Evolutionary conservation across 1,140 invertebrate genomes (phyloP), one percentile per base, ranked within the genome.

Genomic region (Frieseomelitta varia): DNA sequence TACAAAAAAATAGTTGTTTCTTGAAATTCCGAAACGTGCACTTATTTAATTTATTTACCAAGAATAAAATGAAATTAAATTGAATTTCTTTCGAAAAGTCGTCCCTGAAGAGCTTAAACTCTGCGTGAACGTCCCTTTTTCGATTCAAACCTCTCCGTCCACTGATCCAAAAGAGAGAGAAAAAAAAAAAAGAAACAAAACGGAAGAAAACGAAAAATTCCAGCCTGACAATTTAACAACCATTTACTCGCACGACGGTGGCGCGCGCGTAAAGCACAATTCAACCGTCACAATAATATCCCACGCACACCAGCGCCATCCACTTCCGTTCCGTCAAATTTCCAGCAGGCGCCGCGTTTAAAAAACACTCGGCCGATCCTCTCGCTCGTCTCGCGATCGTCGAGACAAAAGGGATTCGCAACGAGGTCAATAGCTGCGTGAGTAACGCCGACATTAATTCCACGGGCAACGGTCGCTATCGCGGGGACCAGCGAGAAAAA

Each of bases 341-440:
- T 74, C 19, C 72, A 51, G 24, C 51, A n/a, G n/a, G 47, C 47
- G 72, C 51, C 72, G 19, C 72, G 72, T 53, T 74, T 51, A 72
- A 72, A 73, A 73, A 73, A 55, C 24, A 73, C 47, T 73, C n/a
- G 47, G 6, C n/a, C 47, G 71, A 55, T 74, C 27, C 27, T 74
- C 47, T 72, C 47, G 47, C 69, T 47, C 39, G 24, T 72, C n/a
- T 74, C 27, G 27, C 61, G 72, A 82, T 68, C 51, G 30, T 27
- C 55, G 53, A 17, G 53, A 58, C 67, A 76, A 81, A 83, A 87
- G 30, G 14, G 39, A 81, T 71, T 78, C 67, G n/a, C 75, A 69
- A 83, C 75, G 81, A 71, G 67, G 71, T 84, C 55, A 79, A 84
- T 78, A 79, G 55, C 67, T 79, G 81, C 55, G 27, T 71, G 81